Evolutionary conservation across 2,113 vertebrate genomes (phyloP).

Genomic region (western clawed frog (Xenopus tropicalis)): DNA sequence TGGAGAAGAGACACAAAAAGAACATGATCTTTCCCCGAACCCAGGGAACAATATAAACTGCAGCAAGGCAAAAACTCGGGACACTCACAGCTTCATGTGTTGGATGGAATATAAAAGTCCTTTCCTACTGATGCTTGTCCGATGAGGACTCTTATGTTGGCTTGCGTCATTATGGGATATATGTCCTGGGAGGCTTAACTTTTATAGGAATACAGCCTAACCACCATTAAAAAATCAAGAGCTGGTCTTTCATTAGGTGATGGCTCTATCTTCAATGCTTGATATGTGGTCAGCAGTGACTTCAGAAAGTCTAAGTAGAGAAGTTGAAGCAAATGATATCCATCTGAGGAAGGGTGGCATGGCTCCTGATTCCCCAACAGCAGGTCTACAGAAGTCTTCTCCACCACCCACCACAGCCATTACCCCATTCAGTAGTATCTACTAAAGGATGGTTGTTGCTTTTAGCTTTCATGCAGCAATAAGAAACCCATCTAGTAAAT

Average conservation of each 20-base stretch:
- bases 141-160: background rate
- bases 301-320: too few species aligned
- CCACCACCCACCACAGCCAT: background rate
- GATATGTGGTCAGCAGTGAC: too few species aligned
- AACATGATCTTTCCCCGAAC: background rate
- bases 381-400: background rate
- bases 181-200: too few species aligned
- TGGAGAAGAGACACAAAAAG: background rate
- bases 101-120: slow-evolving; percentile 4
- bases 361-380: too few species aligned
- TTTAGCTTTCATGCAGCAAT: slow-evolving; percentile 29
- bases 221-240: background rate
- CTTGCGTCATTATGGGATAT: too few species aligned
- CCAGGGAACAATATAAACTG: background rate
- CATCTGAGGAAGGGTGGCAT: too few species aligned
- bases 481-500: slow-evolving; percentile 22
- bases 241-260: background rate
- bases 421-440: background rate
- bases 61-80: background rate
- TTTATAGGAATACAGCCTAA: too few species aligned
- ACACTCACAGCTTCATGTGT: slow-evolving; percentile 1
- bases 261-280: background rate
- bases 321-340: too few species aligned
- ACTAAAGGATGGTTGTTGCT: too few species aligned
- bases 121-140: background rate